A percentile compares a stretch with the other conserved stretches of the same genome.
phyloP scores from a whole-genome alignment of 2,888 invertebrate species.

The Crioceris asparagi region DNA sequence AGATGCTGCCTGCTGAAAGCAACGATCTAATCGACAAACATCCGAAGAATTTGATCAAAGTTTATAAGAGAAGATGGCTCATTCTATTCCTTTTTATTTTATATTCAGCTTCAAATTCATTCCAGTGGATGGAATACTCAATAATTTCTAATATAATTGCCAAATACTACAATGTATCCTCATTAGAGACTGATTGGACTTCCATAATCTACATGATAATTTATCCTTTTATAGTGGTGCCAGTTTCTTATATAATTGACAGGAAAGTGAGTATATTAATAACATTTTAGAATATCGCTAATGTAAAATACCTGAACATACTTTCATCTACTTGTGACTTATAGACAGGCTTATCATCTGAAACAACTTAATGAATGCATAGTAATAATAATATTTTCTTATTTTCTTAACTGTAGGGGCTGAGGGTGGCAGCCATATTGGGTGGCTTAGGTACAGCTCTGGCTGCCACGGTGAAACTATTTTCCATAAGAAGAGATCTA shows the following conservation, averaged over 20 bases:
- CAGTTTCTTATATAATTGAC: constrained; percentile 89
- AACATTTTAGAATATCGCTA: not conserved
- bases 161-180: constrained; percentile 61
- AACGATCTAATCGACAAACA: constrained; percentile 10
- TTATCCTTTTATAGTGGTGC: constrained; percentile 92
- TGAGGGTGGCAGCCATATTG: constrained; percentile 65
- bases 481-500: constrained; percentile 67
- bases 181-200: constrained; percentile 81
- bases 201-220: constrained; percentile 94
- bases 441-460: constrained; percentile 75
- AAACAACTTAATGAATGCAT: too few relatives aligned
- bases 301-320: too few relatives aligned
- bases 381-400: too few relatives aligned
- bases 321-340: too few relatives aligned
- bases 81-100: constrained; percentile 74
- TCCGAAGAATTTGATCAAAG: constrained; percentile 37
- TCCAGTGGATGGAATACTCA: constrained; percentile 95
- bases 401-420: constrained; percentile 58
- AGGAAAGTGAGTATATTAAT: constrained; percentile 63
- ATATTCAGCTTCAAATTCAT: constrained; percentile 78
- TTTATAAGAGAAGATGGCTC: constrained; percentile 68
- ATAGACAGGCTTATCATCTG: too few relatives aligned
- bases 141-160: constrained; percentile 77
- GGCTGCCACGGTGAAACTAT: constrained; percentile 83
- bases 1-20: constrained; percentile 9